A percentile compares a stretch with the other conserved stretches of the same genome.
Conservation (phyloP, 2,888 invertebrate genomes). For the Epirrhoe alternata region DNA sequence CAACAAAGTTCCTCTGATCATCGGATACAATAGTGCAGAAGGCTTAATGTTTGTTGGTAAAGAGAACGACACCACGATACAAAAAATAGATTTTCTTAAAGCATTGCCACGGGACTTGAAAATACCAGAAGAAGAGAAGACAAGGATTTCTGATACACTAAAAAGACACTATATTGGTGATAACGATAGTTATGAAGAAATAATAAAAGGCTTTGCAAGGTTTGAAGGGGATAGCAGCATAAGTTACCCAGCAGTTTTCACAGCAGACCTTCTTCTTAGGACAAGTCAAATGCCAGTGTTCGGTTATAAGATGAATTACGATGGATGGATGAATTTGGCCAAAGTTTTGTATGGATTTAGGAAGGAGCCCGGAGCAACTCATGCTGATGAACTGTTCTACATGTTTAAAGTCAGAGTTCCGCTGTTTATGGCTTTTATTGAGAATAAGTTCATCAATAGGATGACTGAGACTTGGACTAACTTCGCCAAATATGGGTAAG, state of each 20-base stretch:
- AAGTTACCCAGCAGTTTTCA: slow-evolving; percentile 63
- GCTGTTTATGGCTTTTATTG: slow-evolving; percentile 53
- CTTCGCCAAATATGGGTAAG: slow-evolving; percentile 75
- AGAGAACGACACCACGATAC: slow-evolving; percentile 71
- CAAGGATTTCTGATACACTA: slow-evolving; percentile 55
- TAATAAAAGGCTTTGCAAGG: slow-evolving; percentile 61
- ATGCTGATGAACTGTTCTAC: slow-evolving; percentile 79
- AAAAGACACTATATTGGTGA: slow-evolving; percentile 71
- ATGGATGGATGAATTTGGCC: slow-evolving; percentile 71
- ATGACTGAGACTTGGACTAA: slow-evolving; percentile 74
- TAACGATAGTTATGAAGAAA: slow-evolving; percentile 67
- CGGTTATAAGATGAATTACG: slow-evolving; percentile 67
- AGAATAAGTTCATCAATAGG: slow-evolving; percentile 59
- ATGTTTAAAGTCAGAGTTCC: slow-evolving; percentile 64
- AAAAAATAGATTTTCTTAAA: slow-evolving; percentile 59
- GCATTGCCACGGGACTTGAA: slow-evolving; percentile 69
- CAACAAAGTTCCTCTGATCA: slow-evolving; percentile 69
- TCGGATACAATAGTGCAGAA: slow-evolving; percentile 73
- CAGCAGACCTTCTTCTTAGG: slow-evolving; percentile 60
- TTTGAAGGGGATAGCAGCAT: slow-evolving; percentile 73
- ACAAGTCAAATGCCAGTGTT: slow-evolving; percentile 59
- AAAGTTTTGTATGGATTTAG: slow-evolving; percentile 62
- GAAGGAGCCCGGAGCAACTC: slow-evolving; percentile 69
- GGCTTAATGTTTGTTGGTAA: slow-evolving; percentile 74
- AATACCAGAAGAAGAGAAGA: slow-evolving; percentile 59